These are phyloP conservation scores for Colletes latitarsis DNA, from an alignment of 1,140 invertebrate species.

Conservation along the genomic window DNA sequence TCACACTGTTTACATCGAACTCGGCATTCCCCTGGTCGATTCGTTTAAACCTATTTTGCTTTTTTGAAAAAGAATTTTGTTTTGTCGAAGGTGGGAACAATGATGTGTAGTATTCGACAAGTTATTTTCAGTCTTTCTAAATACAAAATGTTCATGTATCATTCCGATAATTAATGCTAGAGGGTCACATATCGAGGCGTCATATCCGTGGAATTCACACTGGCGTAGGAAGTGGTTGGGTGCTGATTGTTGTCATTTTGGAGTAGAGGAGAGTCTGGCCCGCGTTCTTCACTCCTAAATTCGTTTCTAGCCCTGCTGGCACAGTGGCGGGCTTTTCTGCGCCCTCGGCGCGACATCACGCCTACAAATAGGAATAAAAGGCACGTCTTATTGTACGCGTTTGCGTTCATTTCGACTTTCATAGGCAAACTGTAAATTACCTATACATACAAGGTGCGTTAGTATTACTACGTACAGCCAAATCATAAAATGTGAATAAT, in stretches of 20 bases:
- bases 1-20: slow-evolving; percentile 31
- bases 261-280: slow-evolving; percentile 76
- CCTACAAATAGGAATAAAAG: slow-evolving; percentile 65
- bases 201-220: slow-evolving; percentile 69
- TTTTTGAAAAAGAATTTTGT: neutral
- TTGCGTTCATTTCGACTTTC: neutral
- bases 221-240: slow-evolving; percentile 80
- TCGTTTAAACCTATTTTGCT: slow-evolving; percentile 2
- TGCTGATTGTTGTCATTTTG: slow-evolving; percentile 70
- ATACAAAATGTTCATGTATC: slow-evolving; percentile 53
- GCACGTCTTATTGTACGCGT: neutral
- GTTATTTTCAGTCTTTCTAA: slow-evolving; percentile 40
- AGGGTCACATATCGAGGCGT: slow-evolving; percentile 50
- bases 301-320: slow-evolving; percentile 55
- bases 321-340: slow-evolving; percentile 56
- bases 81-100: slow-evolving; percentile 16
- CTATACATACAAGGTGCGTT: neutral
- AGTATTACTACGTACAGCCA: neutral
- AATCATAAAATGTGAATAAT: neutral
- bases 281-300: slow-evolving; percentile 55
- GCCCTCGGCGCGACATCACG: slow-evolving; percentile 77
- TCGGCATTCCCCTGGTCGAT: neutral
- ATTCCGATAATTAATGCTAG: slow-evolving; percentile 45
- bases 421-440: neutral
- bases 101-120: slow-evolving; percentile 9